Evolutionary conservation across 2,113 vertebrate species (phyloP).

Genomic region (Aythya baeri): DNA sequence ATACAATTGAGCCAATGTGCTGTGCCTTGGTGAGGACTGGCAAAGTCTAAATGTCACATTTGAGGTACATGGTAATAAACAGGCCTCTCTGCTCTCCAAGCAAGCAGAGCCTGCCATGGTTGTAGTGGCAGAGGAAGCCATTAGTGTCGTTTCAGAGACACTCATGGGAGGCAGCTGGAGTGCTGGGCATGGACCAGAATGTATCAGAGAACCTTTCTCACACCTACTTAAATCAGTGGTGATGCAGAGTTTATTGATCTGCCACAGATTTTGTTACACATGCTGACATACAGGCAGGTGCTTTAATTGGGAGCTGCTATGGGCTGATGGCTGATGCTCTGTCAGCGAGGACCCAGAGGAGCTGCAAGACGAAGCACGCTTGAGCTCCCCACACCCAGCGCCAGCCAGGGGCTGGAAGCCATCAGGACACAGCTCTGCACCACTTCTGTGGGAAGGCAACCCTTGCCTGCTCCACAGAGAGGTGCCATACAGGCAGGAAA

Average conservation of each 20-base stretch:
- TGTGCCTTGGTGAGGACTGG: slow-evolving; percentile 36
- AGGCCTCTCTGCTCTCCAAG: not conserved
- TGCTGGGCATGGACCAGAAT: not conserved
- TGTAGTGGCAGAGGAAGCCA: not conserved
- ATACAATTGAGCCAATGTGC: slow-evolving; percentile 48
- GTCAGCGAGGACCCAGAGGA: not conserved
- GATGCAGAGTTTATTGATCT: not conserved
- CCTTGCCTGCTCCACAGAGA: not conserved
- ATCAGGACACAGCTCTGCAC: not conserved
- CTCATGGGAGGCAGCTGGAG: not conserved
- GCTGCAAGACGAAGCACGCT: not conserved
- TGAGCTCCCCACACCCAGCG: not conserved
- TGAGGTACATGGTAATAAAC: slow-evolving; percentile 4
- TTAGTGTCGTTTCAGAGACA: not conserved
- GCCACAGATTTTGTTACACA: not conserved
- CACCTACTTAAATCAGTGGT: not conserved
- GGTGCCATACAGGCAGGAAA: not conserved
- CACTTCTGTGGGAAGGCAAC: not conserved
- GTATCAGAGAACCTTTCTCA: not conserved
- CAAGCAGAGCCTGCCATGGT: not conserved
- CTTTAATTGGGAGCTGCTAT: not conserved
- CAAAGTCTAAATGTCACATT: slow-evolving; percentile 34
- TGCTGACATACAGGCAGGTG: accelerated
- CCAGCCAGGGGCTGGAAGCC: not conserved
- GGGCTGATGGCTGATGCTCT: not conserved